Evolutionary conservation across 2,888 invertebrate species (phyloP), one percentile per base, ranked within the genome.

Genomic region (Diplazon laetatorius): DNA sequence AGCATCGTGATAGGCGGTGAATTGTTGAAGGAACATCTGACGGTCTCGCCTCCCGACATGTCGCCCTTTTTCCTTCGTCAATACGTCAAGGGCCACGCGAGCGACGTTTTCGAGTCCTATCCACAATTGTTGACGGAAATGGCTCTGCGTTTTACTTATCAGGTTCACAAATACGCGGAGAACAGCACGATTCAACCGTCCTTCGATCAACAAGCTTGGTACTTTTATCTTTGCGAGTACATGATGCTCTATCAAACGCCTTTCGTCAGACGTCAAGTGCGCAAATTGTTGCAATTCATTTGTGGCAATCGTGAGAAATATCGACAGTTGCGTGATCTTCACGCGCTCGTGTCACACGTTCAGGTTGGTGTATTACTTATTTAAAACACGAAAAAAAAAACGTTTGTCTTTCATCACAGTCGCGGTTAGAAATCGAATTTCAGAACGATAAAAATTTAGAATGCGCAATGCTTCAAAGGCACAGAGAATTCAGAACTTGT

Each of bases 231-330:
- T 2, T 98, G 98, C 91, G 97, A 98, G 88, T 98, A 97, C 88
- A 97, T 98, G 96, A 98, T 98, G 97, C 95, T 96, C 62, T 95
- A 96, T 82, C 96, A 97, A 89, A 97, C 97, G n/a, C 97, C 98
- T 8, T 95, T 95, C 86, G 95, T 96, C 0, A 93, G 98, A 83
- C 94, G 98, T 80, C 98, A 98, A 93, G 96, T 97, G 0, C 94
- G 99, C 68, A 99, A 99, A 91, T 92, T 99, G 16, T 91, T 99
- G 16, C 93, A 99, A 82, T 96, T 97, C 85, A 95, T 99, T 82
- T 98, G 98, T 90, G 98, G 98, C 20, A 97, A 96, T 70, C 98
- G 98, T 88, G 99, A 99, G 85, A 97, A 97, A 69, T 99, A 99
- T 92, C 94, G 99, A 0, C 97, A 98, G 88, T 92, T 98, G 82